Evolutionary conservation across 1,140 invertebrate genomes (phyloP), one percentile per base, ranked within the genome.

Genomic region (Temnothorax longispinosus): DNA sequence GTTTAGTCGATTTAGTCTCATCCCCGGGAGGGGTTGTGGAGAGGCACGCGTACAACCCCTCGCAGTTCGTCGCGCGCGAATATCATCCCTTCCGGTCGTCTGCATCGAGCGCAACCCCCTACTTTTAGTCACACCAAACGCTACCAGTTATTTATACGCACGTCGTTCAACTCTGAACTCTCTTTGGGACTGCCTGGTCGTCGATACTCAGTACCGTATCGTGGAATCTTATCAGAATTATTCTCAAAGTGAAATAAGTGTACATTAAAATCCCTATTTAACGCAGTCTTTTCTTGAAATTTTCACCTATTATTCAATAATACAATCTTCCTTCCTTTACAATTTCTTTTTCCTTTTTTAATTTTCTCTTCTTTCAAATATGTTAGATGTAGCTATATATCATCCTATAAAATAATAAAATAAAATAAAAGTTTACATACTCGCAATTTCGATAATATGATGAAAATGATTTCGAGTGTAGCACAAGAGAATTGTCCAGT

Each of bases 1-100:
- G 93, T 94, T 94, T 94, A 94, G 93, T 94, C 92, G 93, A 94
- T 94, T 94, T 94, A 94, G 90, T 76, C 85, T 85, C 86, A 56
- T 58, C 78, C 76, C 75, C 44, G 41, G 11, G 77, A 78, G 89
- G 86, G 85, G 78, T 71, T 69, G 80, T 86, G 47, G 50, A 76
- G 75, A 58, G 18, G 86, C 47, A 77, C 69, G 80, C 87, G 87
- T 89, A 69, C 87, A 76, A 82, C 82, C 90, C 91, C 87, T 90
- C 81, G 85, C 47, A 72, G 76, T 86, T 81, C 82, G 64, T 76
- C 81, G 78, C 50, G 67, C 85, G 62, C 47, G 78, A 64, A 41
- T 76, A 75, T 58, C 87, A 32, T 65, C 80, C 82, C 82, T 85
- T 89, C 86, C 85, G 62, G 75, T 32, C 80, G 72, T 72, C 75